Evolutionary conservation across 2,113 vertebrate species (phyloP).

Genomic region (Rousettus leschenaultii): DNA sequence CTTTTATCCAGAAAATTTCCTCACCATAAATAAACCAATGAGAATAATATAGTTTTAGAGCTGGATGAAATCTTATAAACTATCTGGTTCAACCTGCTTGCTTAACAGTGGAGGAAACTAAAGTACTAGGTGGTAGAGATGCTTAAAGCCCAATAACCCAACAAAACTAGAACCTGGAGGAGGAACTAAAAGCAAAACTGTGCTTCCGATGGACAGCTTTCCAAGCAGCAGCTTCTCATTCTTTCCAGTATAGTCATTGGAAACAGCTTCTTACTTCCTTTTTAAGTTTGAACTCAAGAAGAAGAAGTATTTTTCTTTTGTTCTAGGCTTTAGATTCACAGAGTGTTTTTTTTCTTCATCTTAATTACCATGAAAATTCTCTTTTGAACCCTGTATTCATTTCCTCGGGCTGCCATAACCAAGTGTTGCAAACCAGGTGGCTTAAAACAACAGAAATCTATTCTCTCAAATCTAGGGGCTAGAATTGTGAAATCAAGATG

Average conservation of each 20-base stretch:
- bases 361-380: not conserved
- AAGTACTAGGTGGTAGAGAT: not conserved
- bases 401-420: not conserved
- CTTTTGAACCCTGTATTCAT: not conserved
- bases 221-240: not conserved
- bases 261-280: not conserved
- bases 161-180: not conserved
- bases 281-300: not conserved
- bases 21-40: not conserved
- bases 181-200: not conserved
- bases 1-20: not conserved
- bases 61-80: not conserved
- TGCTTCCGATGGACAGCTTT: not conserved
- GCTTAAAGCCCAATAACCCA: not conserved
- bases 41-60: not conserved
- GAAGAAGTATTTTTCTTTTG: not conserved
- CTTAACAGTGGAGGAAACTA: not conserved
- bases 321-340: not conserved
- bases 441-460: not conserved
- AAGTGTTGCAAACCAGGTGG: not conserved
- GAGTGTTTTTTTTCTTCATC: not conserved
- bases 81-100: not conserved
- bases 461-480: not conserved
- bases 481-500: not conserved
- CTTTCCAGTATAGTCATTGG: not conserved